Evolutionary conservation across 2,797 vertebrate species (phyloP).

Genomic region (Hoplostethus mediterraneus): DNA sequence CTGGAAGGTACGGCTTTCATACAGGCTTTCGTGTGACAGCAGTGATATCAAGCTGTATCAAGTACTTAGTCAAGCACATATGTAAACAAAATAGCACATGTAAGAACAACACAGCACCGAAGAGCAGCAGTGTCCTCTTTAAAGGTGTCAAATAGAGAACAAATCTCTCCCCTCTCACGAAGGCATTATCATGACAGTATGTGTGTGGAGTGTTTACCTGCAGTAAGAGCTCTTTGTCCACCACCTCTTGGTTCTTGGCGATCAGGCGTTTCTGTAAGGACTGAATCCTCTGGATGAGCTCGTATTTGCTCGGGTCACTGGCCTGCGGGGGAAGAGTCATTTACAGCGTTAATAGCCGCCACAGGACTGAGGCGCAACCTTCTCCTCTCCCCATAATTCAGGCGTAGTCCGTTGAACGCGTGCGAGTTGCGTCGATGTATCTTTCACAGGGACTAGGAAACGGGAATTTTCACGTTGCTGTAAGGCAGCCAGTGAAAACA

Average conservation of each 20-base stretch:
- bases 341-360: constrained; percentile 25
- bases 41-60: no score
- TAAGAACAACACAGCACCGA: not conserved
- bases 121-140: not conserved
- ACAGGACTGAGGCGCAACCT: constrained; percentile 9
- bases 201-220: constrained; percentile 62
- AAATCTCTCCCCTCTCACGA: not conserved
- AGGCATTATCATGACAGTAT: not conserved
- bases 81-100: no score
- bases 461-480: no score
- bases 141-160: not conserved
- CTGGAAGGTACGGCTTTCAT: no score
- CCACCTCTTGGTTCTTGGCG: constrained; percentile 91
- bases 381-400: not conserved
- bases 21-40: no score
- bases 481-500: no score
- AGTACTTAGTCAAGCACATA: no score
- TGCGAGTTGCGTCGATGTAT: not conserved
- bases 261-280: constrained; percentile 93
- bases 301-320: constrained; percentile 91
- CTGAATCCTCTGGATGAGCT: constrained; percentile 95
- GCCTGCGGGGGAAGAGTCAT: constrained; percentile 80
- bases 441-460: no score
- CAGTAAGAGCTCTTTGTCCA: constrained; percentile 88
- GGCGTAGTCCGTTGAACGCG: not conserved